These are phyloP conservation scores for Microplitis manilae DNA, from an alignment of 2,888 invertebrate genomes.

Conservation along the genomic window DNA sequence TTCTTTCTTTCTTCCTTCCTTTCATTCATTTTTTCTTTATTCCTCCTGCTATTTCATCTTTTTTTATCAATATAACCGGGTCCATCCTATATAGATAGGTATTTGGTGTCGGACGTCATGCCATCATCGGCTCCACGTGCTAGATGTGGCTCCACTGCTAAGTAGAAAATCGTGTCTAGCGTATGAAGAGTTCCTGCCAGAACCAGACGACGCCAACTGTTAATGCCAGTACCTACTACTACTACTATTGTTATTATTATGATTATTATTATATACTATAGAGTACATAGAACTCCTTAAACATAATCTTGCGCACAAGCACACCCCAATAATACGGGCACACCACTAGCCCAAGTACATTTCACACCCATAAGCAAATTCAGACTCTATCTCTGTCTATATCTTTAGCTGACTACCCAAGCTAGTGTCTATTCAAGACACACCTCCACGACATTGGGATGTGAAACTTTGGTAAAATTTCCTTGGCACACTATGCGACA, in stretches of 20 bases:
- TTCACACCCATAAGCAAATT: neutral
- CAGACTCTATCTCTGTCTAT: conserved; percentile 20
- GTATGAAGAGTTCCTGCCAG: conserved; percentile 60
- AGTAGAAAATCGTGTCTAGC: conserved; percentile 71
- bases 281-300: conserved; percentile 42
- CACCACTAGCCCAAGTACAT: neutral
- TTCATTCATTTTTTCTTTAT: conserved; percentile 2
- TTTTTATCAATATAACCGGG: conserved; percentile 16
- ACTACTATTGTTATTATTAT: neutral
- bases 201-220: conserved; percentile 49
- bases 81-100: conserved; percentile 33
- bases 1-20: neutral
- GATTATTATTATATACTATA: neutral
- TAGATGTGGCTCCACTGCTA: conserved; percentile 54
- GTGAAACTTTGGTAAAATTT: conserved; percentile 52
- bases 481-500: conserved; percentile 45
- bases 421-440: conserved; percentile 1
- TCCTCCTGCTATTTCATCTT: neutral
- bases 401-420: conserved; percentile 24
- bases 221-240: conserved; percentile 35
- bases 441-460: conserved; percentile 34
- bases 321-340: conserved; percentile 34
- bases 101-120: conserved; percentile 30
- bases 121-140: conserved; percentile 30
- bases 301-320: conserved; percentile 52